Conservation (phyloP, 37 sponge, comb jelly and placozoan species). For the Cladorhizidae sp. region DNA sequence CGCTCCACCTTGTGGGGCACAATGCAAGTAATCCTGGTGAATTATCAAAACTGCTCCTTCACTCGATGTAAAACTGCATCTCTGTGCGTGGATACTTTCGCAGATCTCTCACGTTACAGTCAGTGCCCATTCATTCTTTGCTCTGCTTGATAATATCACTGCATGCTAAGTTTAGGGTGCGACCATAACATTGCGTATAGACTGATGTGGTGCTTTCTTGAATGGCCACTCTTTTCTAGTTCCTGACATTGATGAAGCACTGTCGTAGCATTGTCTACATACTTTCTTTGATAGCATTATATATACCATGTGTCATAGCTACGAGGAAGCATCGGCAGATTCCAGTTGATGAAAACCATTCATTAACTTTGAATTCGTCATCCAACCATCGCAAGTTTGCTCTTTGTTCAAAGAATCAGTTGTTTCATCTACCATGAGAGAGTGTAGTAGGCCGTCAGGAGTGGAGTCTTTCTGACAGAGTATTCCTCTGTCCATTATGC, state of each 20-base stretch:
- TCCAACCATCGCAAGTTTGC: slow-evolving; percentile 62
- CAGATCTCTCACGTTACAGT: slow-evolving; percentile 49
- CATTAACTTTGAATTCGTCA: slow-evolving; percentile 35
- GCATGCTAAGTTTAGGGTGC: slow-evolving; percentile 49
- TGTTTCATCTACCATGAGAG: slow-evolving; percentile 82
- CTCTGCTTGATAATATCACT: slow-evolving; percentile 48
- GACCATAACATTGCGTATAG: slow-evolving; percentile 66
- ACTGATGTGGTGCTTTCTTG: slow-evolving; percentile 50
- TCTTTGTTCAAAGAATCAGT: slow-evolving; percentile 69
- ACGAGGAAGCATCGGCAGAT: slow-evolving; percentile 20
- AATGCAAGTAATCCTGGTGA: slow-evolving; percentile 57
- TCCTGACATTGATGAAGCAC: slow-evolving; percentile 68
- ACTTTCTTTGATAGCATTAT: slow-evolving; percentile 49
- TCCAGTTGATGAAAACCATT: too few relatives aligned
- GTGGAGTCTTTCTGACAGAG: too few relatives aligned
- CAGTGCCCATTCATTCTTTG: slow-evolving; percentile 55
- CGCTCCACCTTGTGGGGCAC: slow-evolving; percentile 63
- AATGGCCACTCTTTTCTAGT: slow-evolving; percentile 47
- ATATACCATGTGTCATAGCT: slow-evolving; percentile 38
- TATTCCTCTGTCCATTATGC: too few relatives aligned
- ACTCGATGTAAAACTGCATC: slow-evolving; percentile 54
- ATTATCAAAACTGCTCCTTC: slow-evolving; percentile 50
- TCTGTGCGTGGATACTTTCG: slow-evolving; percentile 52
- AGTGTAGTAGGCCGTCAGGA: too few relatives aligned
- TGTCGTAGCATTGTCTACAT: slow-evolving; percentile 70